phyloP scores from a whole-genome alignment of 2,888 invertebrate genomes.

The Ophioninae sp. region DNA sequence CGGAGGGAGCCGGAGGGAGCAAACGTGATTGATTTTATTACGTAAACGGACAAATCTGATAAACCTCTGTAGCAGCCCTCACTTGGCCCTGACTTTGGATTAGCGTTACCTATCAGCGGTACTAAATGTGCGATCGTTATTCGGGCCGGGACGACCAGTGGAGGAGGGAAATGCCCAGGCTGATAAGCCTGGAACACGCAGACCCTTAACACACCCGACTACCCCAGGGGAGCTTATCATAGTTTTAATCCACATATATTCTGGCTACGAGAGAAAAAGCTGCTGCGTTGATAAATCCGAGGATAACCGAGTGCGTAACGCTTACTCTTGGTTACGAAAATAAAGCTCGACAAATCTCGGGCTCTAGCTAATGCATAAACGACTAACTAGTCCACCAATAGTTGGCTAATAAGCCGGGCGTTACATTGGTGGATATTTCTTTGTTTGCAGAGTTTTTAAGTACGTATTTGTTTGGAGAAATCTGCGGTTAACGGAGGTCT shows the following conservation, averaged over 20 bases:
- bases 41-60: slow-evolving; percentile 51
- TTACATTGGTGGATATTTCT: slow-evolving; percentile 23
- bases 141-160: slow-evolving; percentile 48
- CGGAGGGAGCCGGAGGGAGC: slow-evolving; percentile 1
- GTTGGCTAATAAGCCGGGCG: slow-evolving; percentile 7
- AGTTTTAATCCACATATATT: slow-evolving; percentile 73
- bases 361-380: slow-evolving; percentile 18
- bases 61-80: slow-evolving; percentile 51
- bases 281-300: slow-evolving; percentile 72
- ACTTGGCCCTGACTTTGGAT: slow-evolving; percentile 70
- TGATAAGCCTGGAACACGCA: slow-evolving; percentile 70
- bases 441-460: neutral
- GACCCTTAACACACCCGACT: slow-evolving; percentile 66
- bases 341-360: slow-evolving; percentile 41
- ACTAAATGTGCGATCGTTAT: slow-evolving; percentile 78
- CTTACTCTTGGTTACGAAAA: slow-evolving; percentile 52
- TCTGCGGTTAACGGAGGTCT: too few relatives aligned
- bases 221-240: slow-evolving; percentile 71
- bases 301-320: slow-evolving; percentile 66
- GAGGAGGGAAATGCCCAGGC: slow-evolving; percentile 51
- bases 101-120: slow-evolving; percentile 76
- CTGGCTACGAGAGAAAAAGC: slow-evolving; percentile 69
- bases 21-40: slow-evolving; percentile 59
- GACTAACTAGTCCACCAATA: slow-evolving; percentile 21
- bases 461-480: neutral